Percentiles rank a stretch among this genome's conserved stretches.
Conservation (phyloP, 2,797 vertebrate genomes). For the Parotocinclus haroldoi region DNA sequence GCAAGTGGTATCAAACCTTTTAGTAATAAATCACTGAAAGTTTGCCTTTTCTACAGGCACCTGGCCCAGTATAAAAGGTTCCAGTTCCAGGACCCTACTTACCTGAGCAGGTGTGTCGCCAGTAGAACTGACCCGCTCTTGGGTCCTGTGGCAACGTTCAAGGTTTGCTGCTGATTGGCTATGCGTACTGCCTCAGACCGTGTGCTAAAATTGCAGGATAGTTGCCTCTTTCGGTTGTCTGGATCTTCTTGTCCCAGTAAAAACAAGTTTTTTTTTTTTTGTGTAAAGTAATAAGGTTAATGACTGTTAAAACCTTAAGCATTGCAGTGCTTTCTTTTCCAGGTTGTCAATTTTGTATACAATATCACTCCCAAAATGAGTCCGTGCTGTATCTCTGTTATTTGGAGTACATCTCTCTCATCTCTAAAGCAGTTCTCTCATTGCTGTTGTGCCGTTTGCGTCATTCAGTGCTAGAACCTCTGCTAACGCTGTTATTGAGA, state of each 20-base stretch:
- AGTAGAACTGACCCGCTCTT: too few species aligned
- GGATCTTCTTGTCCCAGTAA: conserved; percentile 56
- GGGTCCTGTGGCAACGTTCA: too few species aligned
- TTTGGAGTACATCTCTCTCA: too few species aligned
- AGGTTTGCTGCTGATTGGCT: too few species aligned
- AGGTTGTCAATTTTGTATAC: neutral
- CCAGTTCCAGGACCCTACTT: too few species aligned
- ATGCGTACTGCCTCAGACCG: too few species aligned
- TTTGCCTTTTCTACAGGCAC: too few species aligned
- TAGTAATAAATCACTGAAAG: too few species aligned
- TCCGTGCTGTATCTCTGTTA: too few species aligned
- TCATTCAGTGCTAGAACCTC: neutral
- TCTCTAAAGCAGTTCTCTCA: conserved; percentile 2
- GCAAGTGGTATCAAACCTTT: too few species aligned
- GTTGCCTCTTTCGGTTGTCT: conserved; percentile 39
- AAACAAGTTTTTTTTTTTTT: conserved; percentile 55
- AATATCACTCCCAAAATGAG: neutral
- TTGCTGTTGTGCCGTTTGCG: conserved; percentile 3
- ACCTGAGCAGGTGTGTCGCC: too few species aligned
- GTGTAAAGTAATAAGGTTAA: conserved; percentile 54
- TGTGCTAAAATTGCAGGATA: conserved; percentile 15
- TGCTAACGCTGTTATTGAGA: neutral
- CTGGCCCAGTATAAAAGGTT: too few species aligned
- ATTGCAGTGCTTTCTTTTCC: conserved; percentile 28
- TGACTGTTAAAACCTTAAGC: conserved; percentile 68